Evolutionary conservation across 2,888 invertebrate species (phyloP).

Genomic region (Phymatocera aterrima): DNA sequence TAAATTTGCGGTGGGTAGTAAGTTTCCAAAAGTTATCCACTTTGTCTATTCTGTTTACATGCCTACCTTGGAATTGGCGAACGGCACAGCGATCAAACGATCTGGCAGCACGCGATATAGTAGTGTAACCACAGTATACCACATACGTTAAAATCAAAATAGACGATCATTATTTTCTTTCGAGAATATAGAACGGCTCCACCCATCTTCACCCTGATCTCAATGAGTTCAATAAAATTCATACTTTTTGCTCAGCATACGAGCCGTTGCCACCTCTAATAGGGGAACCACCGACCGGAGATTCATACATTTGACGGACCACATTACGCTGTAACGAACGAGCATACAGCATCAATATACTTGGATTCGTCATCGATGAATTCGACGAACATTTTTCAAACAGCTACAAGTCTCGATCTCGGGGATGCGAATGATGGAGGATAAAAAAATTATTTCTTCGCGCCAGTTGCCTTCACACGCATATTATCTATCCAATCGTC

Average conservation of each 20-base stretch:
- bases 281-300: slow-evolving; percentile 30
- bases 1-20: slow-evolving; percentile 32
- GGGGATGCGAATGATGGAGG: not conserved
- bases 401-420: too few relatives aligned
- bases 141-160: too few relatives aligned
- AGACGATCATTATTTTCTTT: too few relatives aligned
- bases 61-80: not conserved
- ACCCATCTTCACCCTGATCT: too few relatives aligned
- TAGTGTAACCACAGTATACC: too few relatives aligned
- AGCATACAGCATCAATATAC: not conserved
- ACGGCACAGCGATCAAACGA: not conserved
- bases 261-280: slow-evolving; percentile 12
- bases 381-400: not conserved
- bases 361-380: not conserved
- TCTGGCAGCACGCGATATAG: not conserved
- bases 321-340: not conserved
- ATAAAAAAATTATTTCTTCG: not conserved
- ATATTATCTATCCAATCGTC: not conserved
- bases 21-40: slow-evolving; percentile 17
- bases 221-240: too few relatives aligned
- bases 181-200: too few relatives aligned
- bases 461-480: too few relatives aligned
- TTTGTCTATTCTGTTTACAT: not conserved
- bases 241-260: not conserved
- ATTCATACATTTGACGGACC: too few relatives aligned